phyloP scores from a whole-genome alignment of 2,888 invertebrate species.

The Cheilosia vulpina region DNA sequence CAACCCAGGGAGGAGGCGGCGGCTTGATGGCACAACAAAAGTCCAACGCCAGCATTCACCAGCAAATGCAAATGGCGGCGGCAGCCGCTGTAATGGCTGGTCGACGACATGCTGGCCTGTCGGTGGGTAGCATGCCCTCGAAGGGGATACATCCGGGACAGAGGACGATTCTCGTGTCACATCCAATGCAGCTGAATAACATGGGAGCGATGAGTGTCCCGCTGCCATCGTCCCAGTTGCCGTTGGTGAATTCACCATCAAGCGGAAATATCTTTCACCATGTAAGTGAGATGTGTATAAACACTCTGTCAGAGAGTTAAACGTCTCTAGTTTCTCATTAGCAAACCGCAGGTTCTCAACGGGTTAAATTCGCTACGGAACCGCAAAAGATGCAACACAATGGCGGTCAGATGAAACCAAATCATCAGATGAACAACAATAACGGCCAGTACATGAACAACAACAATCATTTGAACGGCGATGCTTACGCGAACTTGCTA shows the following conservation, averaged over 20 bases:
- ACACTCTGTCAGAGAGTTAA: background rate
- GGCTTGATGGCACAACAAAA: conserved; percentile 83
- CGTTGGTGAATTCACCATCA: conserved; percentile 87
- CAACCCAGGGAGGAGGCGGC: conserved; percentile 76
- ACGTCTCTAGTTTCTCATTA: conserved; percentile 49
- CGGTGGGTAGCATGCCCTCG: conserved; percentile 80
- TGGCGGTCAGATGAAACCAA: conserved; percentile 69
- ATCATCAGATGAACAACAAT: conserved; percentile 76
- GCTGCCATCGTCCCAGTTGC: conserved; percentile 79
- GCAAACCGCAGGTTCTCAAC: conserved; percentile 79
- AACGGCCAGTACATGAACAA: conserved; percentile 72
- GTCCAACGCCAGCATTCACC: conserved; percentile 85
- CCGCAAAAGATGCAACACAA: conserved; percentile 81
- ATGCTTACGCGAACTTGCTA: conserved; percentile 78
- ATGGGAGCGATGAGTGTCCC: conserved; percentile 78
- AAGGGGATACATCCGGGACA: conserved; percentile 77
- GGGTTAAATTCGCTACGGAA: conserved; percentile 83
- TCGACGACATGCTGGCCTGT: conserved; percentile 83
- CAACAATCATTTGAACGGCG: conserved; percentile 77
- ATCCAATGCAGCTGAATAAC: conserved; percentile 81
- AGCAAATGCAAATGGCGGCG: conserved; percentile 82
- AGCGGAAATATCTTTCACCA: conserved; percentile 90
- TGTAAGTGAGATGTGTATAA: conserved; percentile 77
- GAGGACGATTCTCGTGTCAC: conserved; percentile 82
- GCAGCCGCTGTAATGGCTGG: conserved; percentile 80